A percentile compares a stretch with the other conserved stretches of the same genome.
Evolutionary conservation across 2,113 vertebrate genomes (phyloP).

Genomic region (Equus quagga): DNA sequence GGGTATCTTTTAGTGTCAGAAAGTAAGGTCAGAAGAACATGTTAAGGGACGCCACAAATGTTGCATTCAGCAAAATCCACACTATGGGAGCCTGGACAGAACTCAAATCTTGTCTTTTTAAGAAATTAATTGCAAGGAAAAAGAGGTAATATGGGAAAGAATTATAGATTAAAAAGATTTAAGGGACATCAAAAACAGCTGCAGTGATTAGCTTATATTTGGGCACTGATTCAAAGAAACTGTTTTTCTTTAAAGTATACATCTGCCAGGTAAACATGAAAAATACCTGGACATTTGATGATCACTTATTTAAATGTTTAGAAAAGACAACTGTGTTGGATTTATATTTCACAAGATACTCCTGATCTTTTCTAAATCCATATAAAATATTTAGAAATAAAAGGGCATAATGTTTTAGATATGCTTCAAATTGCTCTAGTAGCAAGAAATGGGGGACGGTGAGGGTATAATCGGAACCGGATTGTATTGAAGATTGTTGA

Average conservation of each 20-base stretch:
- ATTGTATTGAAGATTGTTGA: not conserved
- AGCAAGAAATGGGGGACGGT: not conserved
- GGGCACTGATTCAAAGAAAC: constrained; percentile 3
- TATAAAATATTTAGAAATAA: constrained; percentile 28
- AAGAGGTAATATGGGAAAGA: not conserved
- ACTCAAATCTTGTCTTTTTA: not conserved
- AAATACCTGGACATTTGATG: not conserved
- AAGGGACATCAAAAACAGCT: not conserved
- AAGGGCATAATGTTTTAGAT: not conserved
- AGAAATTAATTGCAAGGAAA: not conserved
- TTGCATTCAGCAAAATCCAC: not conserved
- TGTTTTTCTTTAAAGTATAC: not conserved
- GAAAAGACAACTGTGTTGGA: not conserved
- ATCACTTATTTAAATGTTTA: not conserved
- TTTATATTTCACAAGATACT: not conserved
- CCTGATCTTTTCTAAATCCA: not conserved
- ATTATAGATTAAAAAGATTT: not conserved
- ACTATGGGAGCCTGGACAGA: not conserved
- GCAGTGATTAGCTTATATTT: not conserved
- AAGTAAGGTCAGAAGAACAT: not conserved
- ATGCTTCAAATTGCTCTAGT: not conserved
- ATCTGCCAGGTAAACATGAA: not conserved
- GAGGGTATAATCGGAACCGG: not conserved
- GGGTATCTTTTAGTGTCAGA: not conserved
- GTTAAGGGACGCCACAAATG: not conserved